phyloP scores from a whole-genome alignment of 1,140 invertebrate genomes.

The Drosophila persimilis region DNA sequence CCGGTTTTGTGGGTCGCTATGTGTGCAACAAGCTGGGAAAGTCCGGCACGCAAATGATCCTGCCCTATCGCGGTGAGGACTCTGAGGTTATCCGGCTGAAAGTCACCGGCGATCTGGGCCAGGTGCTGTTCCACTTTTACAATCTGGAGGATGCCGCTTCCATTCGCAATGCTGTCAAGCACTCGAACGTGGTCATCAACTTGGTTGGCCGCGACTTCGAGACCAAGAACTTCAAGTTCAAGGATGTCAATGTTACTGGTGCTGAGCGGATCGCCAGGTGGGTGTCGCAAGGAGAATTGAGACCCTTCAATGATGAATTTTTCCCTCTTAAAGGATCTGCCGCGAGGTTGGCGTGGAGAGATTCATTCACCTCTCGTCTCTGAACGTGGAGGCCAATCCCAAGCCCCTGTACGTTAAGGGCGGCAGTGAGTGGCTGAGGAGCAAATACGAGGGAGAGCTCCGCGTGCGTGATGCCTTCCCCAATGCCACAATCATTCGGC shows the following conservation, averaged over 20 bases:
- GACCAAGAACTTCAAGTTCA: constrained; percentile 93
- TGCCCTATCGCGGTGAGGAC: constrained; percentile 95
- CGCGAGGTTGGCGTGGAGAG: constrained; percentile 91
- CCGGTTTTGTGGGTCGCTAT: constrained; percentile 93
- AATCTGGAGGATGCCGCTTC: constrained; percentile 94
- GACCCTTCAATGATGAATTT: constrained; percentile 67
- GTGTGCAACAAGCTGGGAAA: constrained; percentile 95
- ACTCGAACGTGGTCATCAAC: constrained; percentile 99
- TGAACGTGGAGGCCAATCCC: constrained; percentile 89
- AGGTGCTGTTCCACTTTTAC: constrained; percentile 95
- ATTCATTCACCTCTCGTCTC: constrained; percentile 92
- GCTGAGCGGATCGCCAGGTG: constrained; percentile 88
- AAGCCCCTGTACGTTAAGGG: constrained; percentile 87
- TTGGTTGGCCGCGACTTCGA: constrained; percentile 95
- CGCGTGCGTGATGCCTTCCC: constrained; percentile 97
- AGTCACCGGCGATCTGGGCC: constrained; percentile 96
- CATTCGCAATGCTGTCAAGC: constrained; percentile 93
- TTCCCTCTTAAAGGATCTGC: constrained; percentile 85
- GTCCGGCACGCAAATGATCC: constrained; percentile 93
- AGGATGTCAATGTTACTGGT: constrained; percentile 92
- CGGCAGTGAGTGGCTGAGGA: constrained; percentile 88
- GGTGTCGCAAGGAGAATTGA: background rate
- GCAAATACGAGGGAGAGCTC: constrained; percentile 92
- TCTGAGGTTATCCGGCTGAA: constrained; percentile 91
- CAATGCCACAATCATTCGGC: constrained; percentile 95